Base-by-base conservation (phyloP, 2,797 vertebrate genomes). In the Xiphorhynchus erythropygius region DNA sequence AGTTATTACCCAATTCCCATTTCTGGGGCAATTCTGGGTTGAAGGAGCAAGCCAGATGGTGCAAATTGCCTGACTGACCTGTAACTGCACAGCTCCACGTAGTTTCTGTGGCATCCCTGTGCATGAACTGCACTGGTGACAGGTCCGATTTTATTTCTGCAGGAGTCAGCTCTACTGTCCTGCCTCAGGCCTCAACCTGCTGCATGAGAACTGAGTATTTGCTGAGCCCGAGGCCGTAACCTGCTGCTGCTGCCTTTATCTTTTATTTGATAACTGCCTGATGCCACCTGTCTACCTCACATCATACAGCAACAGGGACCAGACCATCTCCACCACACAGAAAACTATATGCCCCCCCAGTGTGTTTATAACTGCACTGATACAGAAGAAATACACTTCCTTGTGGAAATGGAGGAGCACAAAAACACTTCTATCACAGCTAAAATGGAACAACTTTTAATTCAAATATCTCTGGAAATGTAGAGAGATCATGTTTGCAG, bases 181-280 rank as follows among this genome's bases (percentile, higher is more conserved):
- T 8, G 55, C 97, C 97, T 96, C 87, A 18, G 89, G 89, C 93
- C 96, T 90, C 60, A 95, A 90, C 79, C 95, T 93, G 85, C 95
- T 89, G 87, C 91, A 93, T 78, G 62, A 87, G 92, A 94, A 85
- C 67, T 2, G 6, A 94, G 71, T 53, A 87, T 91, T 86, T 95
- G 84, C 96, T 90, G 93, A 97, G 97, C 96, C 96, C 2, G 6
- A 94, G 96, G 96, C 94, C 9, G 1, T 60, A 94, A 71, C 97
- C 95, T 88, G 77, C 96, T 94, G 93, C 74, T 89, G 83, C 77
- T 33, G 47, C 80, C 97, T 97, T 97, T 91, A 92, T 77, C 91
- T 83, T 94, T 84, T 84, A 90, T 95, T 94, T 96, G 82, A 69
- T 95, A 95, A 95, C 80, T 55, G 57, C 94, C 94, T 91, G 64